Evolutionary conservation across 1,140 invertebrate species (phyloP).

Genomic region (Rhopalosiphum maidis): DNA sequence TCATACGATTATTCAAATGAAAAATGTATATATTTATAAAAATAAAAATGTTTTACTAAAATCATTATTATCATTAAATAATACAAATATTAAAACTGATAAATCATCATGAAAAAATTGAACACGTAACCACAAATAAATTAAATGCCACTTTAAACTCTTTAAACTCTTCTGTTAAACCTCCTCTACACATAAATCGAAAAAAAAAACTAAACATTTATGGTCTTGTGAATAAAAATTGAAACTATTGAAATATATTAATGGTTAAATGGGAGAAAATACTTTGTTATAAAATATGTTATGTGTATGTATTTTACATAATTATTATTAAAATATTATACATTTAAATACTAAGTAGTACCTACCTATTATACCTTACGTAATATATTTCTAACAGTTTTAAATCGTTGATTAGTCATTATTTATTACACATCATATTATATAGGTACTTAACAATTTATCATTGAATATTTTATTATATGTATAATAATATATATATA

Average conservation of each 20-base stretch:
- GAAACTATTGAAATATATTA: background rate
- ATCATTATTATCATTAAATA: background rate
- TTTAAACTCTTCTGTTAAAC: too few species aligned
- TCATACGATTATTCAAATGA: background rate
- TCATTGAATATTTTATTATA: background rate
- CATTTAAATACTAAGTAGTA: too few species aligned
- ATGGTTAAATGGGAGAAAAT: background rate
- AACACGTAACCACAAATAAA: background rate
- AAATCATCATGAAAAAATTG: rapidly evolving
- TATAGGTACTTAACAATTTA: background rate
- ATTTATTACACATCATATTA: too few species aligned
- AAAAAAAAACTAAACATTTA: background rate
- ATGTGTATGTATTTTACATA: background rate
- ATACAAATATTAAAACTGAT: background rate
- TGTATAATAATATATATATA: too few species aligned
- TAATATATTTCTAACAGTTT: background rate
- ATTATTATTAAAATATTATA: background rate
- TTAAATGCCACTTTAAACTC: background rate
- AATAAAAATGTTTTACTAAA: background rate
- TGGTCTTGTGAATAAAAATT: background rate
- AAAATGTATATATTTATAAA: background rate
- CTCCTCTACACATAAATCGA: background rate
- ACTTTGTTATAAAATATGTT: background rate
- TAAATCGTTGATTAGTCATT: background rate
- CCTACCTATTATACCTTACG: too few species aligned